These are phyloP conservation scores for Pangasius sanitwongsei DNA, from an alignment of 2,797 vertebrate species.

Conservation along the genomic window DNA sequence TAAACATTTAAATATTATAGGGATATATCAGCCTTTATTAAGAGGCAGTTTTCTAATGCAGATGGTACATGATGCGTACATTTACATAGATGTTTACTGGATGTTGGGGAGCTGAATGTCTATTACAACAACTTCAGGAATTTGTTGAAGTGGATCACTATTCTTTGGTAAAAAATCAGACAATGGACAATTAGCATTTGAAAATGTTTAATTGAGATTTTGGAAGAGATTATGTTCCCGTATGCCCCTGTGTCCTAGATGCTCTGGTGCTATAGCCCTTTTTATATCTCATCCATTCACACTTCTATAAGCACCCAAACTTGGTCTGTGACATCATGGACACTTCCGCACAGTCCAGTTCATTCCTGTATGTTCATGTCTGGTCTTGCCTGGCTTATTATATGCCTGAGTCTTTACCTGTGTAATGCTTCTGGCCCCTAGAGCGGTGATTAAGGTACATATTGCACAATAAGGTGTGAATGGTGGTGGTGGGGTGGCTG, in stretches of 20 bases:
- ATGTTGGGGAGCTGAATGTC: not conserved
- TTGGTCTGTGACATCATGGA: conserved; percentile 10
- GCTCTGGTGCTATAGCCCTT: conserved; percentile 17
- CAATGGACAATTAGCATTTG: conserved; percentile 29
- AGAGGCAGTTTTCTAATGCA: not conserved
- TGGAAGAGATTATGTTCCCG: not conserved
- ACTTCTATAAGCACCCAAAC: conserved; percentile 25
- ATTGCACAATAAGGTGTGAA: conserved; percentile 22
- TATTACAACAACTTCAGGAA: not conserved
- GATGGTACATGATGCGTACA: not conserved
- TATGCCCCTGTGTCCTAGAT: not conserved
- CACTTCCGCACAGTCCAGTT: conserved; percentile 10
- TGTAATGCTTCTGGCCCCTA: conserved; percentile 24
- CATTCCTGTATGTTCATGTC: conserved; percentile 34
- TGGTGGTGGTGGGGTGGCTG: not conserved
- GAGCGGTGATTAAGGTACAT: conserved; percentile 33
- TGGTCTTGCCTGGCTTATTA: conserved; percentile 35
- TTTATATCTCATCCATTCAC: conserved; percentile 49
- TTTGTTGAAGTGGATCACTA: not conserved
- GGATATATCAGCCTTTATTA: conserved; percentile 1
- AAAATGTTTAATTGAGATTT: conserved; percentile 3
- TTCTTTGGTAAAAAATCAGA: not conserved
- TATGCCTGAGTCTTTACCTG: conserved; percentile 21
- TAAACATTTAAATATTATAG: conserved; percentile 3
- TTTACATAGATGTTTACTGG: not conserved